These are phyloP conservation scores for Drosophila differens DNA, from an alignment of 2,888 invertebrate genomes.

Conservation along the genomic window DNA sequence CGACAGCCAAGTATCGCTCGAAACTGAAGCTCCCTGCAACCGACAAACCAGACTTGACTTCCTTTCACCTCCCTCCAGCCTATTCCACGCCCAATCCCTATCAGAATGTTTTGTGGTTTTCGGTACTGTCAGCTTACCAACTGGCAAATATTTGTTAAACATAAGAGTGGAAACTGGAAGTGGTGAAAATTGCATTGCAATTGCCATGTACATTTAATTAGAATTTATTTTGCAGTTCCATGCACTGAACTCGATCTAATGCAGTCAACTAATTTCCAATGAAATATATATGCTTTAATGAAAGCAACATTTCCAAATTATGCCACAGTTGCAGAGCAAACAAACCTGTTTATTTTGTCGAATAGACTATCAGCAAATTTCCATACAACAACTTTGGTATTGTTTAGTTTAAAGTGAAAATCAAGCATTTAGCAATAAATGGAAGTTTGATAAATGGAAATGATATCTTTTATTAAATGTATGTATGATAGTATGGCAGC, in stretches of 20 bases:
- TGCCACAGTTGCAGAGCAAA: conserved; percentile 5
- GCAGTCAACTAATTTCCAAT: conserved; percentile 75
- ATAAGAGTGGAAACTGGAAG: conserved; percentile 37
- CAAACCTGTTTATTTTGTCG: conserved; percentile 10
- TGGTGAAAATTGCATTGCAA: conserved; percentile 33
- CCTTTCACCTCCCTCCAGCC: not conserved
- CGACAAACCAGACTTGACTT: conserved; percentile 39
- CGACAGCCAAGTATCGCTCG: conserved; percentile 35
- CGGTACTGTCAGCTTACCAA: conserved; percentile 71
- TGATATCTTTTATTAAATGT: not conserved
- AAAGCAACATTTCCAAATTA: conserved; percentile 10
- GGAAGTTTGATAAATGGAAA: not conserved
- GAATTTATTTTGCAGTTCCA: conserved; percentile 57
- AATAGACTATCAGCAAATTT: not conserved
- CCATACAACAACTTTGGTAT: not conserved
- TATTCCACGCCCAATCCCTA: conserved; percentile 1
- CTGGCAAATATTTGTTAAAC: conserved; percentile 76
- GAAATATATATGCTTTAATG: conserved; percentile 53
- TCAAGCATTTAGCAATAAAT: not conserved
- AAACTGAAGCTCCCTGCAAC: conserved; percentile 20
- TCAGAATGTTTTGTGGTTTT: conserved; percentile 65
- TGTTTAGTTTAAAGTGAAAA: too few species aligned
- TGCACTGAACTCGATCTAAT: conserved; percentile 43
- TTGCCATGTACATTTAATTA: conserved; percentile 73
- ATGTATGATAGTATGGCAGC: not conserved